phyloP scores from a whole-genome alignment of 2,888 invertebrate genomes.

The Amorpha juglandis region DNA sequence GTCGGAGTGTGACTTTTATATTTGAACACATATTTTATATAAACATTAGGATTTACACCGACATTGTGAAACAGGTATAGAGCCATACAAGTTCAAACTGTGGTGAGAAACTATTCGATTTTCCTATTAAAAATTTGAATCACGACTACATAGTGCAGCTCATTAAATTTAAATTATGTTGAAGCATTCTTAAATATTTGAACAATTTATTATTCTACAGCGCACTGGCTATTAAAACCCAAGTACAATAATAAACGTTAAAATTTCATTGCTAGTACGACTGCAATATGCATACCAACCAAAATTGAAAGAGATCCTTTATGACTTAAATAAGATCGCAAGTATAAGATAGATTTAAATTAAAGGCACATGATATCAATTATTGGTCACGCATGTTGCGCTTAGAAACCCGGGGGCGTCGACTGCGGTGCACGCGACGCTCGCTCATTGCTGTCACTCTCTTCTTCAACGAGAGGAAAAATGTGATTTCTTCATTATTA shows the following conservation, averaged over 20 bases:
- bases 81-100: background rate
- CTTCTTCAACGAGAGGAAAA: slow-evolving; percentile 68
- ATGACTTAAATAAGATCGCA: slow-evolving; percentile 30
- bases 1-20: too few species aligned
- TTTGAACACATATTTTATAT: too few species aligned
- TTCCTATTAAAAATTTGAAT: background rate
- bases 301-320: slow-evolving; percentile 29
- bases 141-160: background rate
- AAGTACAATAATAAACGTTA: too few species aligned
- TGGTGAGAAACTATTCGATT: background rate
- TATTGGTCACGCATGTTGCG: slow-evolving; percentile 73
- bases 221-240: background rate
- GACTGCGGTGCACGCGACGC: slow-evolving; percentile 68
- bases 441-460: slow-evolving; percentile 72
- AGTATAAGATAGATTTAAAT: slow-evolving; percentile 50
- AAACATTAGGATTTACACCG: too few species aligned
- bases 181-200: background rate
- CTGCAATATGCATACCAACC: background rate
- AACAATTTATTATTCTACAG: background rate
- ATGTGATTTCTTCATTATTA: slow-evolving; percentile 38
- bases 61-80: background rate
- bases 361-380: slow-evolving; percentile 63
- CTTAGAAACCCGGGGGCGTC: slow-evolving; percentile 74
- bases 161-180: background rate
- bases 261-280: too few species aligned